These are phyloP conservation scores for Leistus spinibarbis DNA, from an alignment of 2,888 invertebrate genomes.

Conservation along the genomic window DNA sequence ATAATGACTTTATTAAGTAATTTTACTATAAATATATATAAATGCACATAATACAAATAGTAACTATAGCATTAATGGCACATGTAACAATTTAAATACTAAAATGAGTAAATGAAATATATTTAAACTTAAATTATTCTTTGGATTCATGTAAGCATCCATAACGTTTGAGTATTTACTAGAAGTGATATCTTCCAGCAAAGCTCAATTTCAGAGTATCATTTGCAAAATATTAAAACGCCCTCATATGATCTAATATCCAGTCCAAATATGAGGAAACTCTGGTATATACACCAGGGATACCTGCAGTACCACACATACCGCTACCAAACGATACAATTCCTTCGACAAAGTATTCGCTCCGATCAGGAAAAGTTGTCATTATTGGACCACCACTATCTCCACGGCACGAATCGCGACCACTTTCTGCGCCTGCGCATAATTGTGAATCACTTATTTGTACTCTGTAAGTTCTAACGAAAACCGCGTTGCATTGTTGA, in stretches of 20 bases:
- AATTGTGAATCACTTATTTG: conserved; percentile 47
- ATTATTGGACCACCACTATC: conserved; percentile 82
- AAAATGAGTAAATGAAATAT: too few relatives aligned
- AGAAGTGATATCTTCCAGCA: too few relatives aligned
- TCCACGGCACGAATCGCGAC: conserved; percentile 73
- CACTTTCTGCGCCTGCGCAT: conserved; percentile 51
- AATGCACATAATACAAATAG: too few relatives aligned
- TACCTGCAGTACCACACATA: conserved; percentile 49
- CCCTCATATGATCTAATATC: conserved; percentile 61
- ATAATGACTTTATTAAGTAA: too few relatives aligned
- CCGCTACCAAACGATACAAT: conserved; percentile 69
- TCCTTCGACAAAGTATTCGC: conserved; percentile 66
- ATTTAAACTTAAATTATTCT: too few relatives aligned
- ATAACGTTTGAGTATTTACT: too few relatives aligned
- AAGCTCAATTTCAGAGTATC: too few relatives aligned
- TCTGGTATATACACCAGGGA: conserved; percentile 52
- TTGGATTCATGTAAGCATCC: too few relatives aligned
- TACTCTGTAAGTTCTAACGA: conserved; percentile 26
- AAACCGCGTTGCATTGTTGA: background rate
- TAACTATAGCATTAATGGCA: too few relatives aligned
- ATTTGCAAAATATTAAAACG: conserved; percentile 11
- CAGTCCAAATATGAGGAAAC: conserved; percentile 61
- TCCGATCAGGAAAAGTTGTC: conserved; percentile 58
- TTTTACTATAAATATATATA: too few relatives aligned
- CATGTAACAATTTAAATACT: too few relatives aligned